Evolutionary conservation across 2,888 invertebrate genomes (phyloP).

Genomic region (Aplocera efformata): DNA sequence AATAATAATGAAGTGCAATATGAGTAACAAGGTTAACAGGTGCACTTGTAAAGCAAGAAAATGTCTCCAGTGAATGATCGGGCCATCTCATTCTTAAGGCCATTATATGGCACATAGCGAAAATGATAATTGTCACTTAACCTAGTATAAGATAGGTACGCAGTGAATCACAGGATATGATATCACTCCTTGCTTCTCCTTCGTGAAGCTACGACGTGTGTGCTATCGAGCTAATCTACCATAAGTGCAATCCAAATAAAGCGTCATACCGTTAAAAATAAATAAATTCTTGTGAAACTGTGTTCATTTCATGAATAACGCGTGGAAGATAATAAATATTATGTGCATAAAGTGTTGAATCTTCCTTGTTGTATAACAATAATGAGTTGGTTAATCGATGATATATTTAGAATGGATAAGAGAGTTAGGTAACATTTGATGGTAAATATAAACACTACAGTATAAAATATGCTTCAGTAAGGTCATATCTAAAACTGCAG

Average conservation of each 20-base stretch:
- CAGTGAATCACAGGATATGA: constrained; percentile 67
- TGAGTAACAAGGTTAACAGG: too few relatives aligned
- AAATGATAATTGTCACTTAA: constrained; percentile 65
- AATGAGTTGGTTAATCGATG: constrained; percentile 8
- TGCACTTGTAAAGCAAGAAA: too few relatives aligned
- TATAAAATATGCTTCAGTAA: constrained; percentile 10
- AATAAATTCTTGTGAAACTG: constrained; percentile 29
- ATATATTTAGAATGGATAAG: constrained; percentile 4
- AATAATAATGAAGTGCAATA: too few relatives aligned
- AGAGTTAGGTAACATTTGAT: background rate
- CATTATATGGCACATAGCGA: constrained; percentile 26
- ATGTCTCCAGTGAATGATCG: background rate
- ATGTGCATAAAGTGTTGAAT: constrained; percentile 6
- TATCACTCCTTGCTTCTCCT: constrained; percentile 59
- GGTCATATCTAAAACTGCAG: constrained; percentile 38
- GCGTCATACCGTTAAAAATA: constrained; percentile 29
- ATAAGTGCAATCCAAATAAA: constrained; percentile 61
- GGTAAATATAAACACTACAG: background rate
- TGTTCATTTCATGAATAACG: constrained; percentile 10
- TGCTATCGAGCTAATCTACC: constrained; percentile 51
- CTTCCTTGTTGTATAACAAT: background rate
- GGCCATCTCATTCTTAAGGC: background rate
- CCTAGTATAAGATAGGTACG: constrained; percentile 58
- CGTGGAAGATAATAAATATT: background rate
- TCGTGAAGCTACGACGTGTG: constrained; percentile 53